Percentiles rank a stretch among this genome's conserved stretches.
Evolutionary conservation across 2,797 vertebrate species (phyloP).

Genomic region (Typhlichthys subterraneus): DNA sequence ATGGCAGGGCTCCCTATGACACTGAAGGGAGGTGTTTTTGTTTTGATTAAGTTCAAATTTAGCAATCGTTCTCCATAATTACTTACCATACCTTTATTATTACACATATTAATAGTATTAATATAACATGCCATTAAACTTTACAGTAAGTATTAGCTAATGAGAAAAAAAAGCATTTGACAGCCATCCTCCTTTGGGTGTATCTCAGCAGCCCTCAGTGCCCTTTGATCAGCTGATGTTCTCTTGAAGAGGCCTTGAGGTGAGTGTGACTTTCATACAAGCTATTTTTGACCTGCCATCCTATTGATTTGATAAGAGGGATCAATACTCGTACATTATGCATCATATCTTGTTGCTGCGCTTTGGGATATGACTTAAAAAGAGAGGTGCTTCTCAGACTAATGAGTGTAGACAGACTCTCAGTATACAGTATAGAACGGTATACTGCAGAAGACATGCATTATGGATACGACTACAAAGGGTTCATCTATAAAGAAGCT

Average conservation of each 20-base stretch:
- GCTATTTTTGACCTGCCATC: conserved; percentile 46
- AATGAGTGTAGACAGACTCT: conserved; percentile 56
- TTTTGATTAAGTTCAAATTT: no score
- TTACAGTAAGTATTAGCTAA: no score
- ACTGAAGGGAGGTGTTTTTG: no score
- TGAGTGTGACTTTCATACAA: conserved; percentile 63
- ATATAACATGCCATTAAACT: no score
- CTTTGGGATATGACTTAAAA: conserved; percentile 58
- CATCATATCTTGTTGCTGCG: conserved; percentile 58
- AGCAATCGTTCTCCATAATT: no score
- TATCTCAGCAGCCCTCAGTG: conserved; percentile 55
- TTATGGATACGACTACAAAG: conserved; percentile 67
- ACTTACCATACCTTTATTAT: no score
- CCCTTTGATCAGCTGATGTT: conserved; percentile 76
- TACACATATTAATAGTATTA: no score
- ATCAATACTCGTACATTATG: conserved; percentile 78
- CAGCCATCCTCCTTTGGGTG: conserved; percentile 12
- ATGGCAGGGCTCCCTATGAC: no score
- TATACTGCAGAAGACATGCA: conserved; percentile 49
- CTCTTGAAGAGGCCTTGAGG: conserved; percentile 64
- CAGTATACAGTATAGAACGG: conserved; percentile 36
- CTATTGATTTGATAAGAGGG: conserved; percentile 72
- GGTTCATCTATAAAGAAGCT: conserved; percentile 46
- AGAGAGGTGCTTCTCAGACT: conserved; percentile 46
- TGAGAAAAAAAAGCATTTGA: no score